These are phyloP conservation scores for Monodelphis domestica DNA, from an alignment of 2,797 vertebrate species.

Conservation along the genomic window DNA sequence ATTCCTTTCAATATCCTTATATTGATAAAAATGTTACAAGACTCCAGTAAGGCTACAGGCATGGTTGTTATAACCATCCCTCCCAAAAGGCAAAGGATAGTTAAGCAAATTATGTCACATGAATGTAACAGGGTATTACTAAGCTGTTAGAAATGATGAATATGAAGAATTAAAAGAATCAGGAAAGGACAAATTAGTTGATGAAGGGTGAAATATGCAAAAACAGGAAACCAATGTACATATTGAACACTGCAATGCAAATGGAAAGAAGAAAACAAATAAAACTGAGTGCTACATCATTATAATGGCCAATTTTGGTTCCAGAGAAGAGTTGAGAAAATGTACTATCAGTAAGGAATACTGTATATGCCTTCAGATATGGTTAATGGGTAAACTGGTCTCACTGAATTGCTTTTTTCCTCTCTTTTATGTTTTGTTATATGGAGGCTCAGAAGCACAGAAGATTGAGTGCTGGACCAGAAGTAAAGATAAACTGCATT, in stretches of 20 bases:
- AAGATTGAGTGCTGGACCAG: background rate
- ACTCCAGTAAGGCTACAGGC: background rate
- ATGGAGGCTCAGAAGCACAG: background rate
- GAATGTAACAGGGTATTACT: background rate
- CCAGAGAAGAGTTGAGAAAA: background rate
- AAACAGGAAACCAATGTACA: background rate
- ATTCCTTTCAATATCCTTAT: background rate
- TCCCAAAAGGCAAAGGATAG: background rate
- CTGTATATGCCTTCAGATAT: background rate
- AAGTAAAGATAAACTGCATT: background rate
- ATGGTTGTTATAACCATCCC: background rate
- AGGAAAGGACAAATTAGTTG: background rate
- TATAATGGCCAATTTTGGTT: background rate
- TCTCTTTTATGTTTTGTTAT: background rate
- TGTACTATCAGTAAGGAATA: background rate
- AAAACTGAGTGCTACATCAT: background rate
- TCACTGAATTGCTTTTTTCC: background rate
- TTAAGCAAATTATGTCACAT: background rate
- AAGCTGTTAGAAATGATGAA: background rate
- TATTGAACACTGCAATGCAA: background rate
- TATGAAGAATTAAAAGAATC: background rate
- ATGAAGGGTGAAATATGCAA: background rate
- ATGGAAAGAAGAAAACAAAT: background rate
- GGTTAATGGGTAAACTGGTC: background rate
- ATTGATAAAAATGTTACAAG: background rate